Conservation (phyloP, 2,888 invertebrate genomes). For the Phasia obesa region DNA sequence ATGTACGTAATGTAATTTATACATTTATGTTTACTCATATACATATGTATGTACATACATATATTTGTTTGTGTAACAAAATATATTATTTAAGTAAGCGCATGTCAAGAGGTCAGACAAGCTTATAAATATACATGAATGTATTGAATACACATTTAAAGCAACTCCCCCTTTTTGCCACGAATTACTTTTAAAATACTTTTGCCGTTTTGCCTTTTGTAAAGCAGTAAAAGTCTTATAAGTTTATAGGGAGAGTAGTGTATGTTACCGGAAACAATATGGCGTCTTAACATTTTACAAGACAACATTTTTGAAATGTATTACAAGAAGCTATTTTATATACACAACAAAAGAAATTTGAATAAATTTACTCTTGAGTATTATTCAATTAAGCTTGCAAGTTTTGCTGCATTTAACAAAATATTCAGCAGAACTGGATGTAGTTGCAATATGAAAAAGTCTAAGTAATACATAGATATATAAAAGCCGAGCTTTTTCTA, state of each 20-base stretch:
- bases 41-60: neutral
- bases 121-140: constrained; percentile 67
- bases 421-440: too few species aligned
- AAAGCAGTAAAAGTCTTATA: constrained; percentile 56
- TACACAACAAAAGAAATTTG: neutral
- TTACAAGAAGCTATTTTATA: constrained; percentile 24
- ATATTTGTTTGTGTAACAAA: constrained; percentile 58
- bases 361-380: neutral
- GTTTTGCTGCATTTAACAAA: too few species aligned
- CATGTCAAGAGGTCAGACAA: constrained; percentile 71
- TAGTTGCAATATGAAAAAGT: too few species aligned
- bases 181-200: constrained; percentile 31
- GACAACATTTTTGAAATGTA: constrained; percentile 25
- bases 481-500: too few species aligned
- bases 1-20: constrained; percentile 46
- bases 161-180: constrained; percentile 62
- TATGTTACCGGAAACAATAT: constrained; percentile 68
- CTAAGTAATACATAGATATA: too few species aligned
- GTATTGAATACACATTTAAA: constrained; percentile 61
- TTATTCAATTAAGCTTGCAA: neutral
- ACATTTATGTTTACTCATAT: constrained; percentile 18
- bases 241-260: constrained; percentile 47
- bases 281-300: constrained; percentile 61
- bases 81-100: constrained; percentile 69
- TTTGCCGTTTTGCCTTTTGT: constrained; percentile 38